Base-by-base conservation (phyloP, 2,797 vertebrate genomes). In the Phalloptychus januarius region DNA sequence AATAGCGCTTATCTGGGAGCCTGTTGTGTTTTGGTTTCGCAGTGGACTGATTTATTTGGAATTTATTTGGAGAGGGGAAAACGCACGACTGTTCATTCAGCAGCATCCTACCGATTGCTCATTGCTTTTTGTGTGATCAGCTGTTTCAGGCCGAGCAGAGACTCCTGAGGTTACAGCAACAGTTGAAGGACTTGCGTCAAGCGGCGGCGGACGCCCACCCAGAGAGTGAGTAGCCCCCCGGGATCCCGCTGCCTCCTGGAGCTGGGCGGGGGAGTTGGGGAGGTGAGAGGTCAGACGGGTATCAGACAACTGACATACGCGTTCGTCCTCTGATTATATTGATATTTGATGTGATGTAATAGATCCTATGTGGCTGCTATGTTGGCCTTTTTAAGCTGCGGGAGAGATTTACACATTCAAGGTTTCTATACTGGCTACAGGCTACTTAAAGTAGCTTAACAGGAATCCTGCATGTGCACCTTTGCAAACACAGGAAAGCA, bases 121-220 rank as follows among this genome's bases (percentile, higher is more conserved):
- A 54, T 88, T 20, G 45, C n/a, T 83, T 76, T 69, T 0, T 84
- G 76, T 90, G 69, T 86, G 63, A 89, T 75, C 92, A 99, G 98
- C 92, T 99, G 71, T 99, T 99, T 89, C 97, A 97, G 42, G 94
- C 96, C 0, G 96, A 98, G 85, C 98, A 99, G 94, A 96, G 96
- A 80, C 92, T 98, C 80, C 97, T 98, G 91, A 96, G 98, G 91
- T 95, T 93, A 16, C 96, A 97, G 87, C 95, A 96, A 81, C 97
- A 99, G 90, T 95, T 99, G 93, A 98, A 98, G 90, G 97, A 97
- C 90, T 95, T 99, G 95, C 96, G 95, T 74, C 95, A 97, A 45
- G 96, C 97, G 42, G 96, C 97, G 25, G 95, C 96, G 82, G 97
- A 98, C 92, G 96, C 97, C 84, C 97, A 96, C 88, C 98, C 98